Conservation (phyloP, 2,888 invertebrate genomes). For the Thyatira batis region DNA sequence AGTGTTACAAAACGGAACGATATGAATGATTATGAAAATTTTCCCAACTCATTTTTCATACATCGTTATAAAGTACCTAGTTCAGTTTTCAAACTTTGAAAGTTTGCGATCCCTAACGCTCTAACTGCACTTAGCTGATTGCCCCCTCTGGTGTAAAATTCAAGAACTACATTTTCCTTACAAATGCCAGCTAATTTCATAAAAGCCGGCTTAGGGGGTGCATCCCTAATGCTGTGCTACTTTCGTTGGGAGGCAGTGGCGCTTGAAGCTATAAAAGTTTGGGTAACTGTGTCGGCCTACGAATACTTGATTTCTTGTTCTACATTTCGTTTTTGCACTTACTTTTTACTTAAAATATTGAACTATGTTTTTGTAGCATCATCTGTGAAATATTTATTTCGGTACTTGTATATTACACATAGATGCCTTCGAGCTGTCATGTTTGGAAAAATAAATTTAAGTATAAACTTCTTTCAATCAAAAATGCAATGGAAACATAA, state of each 20-base stretch:
- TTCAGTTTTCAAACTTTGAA: not conserved
- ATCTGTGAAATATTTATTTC: no score
- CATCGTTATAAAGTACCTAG: not conserved
- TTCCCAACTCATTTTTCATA: not conserved
- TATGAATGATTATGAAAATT: no score
- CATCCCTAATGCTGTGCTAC: constrained; percentile 53
- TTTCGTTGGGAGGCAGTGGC: constrained; percentile 20
- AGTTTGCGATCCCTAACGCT: not conserved
- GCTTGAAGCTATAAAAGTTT: constrained; percentile 22
- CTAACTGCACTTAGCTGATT: constrained; percentile 59
- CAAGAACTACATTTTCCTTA: constrained; percentile 42
- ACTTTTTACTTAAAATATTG: no score
- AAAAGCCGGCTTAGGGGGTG: constrained; percentile 60
- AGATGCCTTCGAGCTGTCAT: no score
- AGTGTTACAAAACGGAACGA: no score
- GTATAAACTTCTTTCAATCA: no score
- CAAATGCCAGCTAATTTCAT: constrained; percentile 57
- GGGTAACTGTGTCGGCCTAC: constrained; percentile 1
- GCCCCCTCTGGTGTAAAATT: constrained; percentile 48
- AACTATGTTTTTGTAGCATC: no score
- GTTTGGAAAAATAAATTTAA: no score
- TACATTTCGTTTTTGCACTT: not conserved
- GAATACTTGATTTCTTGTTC: not conserved
- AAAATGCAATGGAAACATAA: no score
- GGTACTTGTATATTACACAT: no score